Evolutionary conservation across 2,888 invertebrate genomes (phyloP).

Genomic region (Psococerastis gibbosa): DNA sequence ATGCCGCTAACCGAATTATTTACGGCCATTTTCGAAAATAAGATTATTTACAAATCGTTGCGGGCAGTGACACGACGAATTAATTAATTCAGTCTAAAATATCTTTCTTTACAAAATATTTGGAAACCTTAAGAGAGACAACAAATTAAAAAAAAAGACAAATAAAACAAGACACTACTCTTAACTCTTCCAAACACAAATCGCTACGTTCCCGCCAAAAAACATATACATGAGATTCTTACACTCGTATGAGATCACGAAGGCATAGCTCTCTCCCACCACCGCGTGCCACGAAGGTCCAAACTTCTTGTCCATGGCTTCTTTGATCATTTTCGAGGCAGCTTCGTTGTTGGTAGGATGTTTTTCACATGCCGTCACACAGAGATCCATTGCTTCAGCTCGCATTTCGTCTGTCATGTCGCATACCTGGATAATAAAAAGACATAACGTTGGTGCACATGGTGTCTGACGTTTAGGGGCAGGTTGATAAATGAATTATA

Average conservation of each 20-base stretch:
- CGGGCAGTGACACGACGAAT: too few species aligned
- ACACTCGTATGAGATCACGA: constrained; percentile 81
- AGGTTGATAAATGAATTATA: constrained; percentile 15
- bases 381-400: constrained; percentile 72
- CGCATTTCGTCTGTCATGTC: constrained; percentile 92
- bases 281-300: constrained; percentile 91
- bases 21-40: too few species aligned
- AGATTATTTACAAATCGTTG: too few species aligned
- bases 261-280: constrained; percentile 88
- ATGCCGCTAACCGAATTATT: too few species aligned
- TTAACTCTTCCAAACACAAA: constrained; percentile 83
- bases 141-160: too few species aligned
- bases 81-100: too few species aligned
- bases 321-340: constrained; percentile 87
- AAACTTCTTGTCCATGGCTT: constrained; percentile 87
- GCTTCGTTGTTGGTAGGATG: constrained; percentile 65
- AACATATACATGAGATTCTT: constrained; percentile 73
- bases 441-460: too few species aligned
- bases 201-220: constrained; percentile 79
- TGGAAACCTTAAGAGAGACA: too few species aligned
- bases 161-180: too few species aligned
- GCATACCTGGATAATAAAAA: constrained; percentile 41
- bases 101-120: too few species aligned
- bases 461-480: too few species aligned
- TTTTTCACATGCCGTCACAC: constrained; percentile 88